Evolutionary conservation across 2,797 vertebrate species (phyloP), one percentile per base, ranked within the genome.

Genomic region (Melanogrammus aeglefinus): DNA sequence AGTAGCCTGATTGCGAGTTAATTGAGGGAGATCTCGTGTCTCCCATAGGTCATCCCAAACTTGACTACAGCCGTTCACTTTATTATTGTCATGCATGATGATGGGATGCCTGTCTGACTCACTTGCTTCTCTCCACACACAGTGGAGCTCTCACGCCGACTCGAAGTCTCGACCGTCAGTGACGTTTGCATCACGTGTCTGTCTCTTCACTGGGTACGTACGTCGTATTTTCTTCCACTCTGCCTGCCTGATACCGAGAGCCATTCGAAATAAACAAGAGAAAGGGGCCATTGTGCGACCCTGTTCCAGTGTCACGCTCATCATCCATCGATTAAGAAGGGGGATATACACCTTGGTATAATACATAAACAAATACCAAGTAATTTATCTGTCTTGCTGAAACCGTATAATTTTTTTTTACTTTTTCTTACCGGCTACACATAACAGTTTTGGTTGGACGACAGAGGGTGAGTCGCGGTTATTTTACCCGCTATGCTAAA

Each of bases 111-210:
- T 81, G 81, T 72, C 80, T 88, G 82, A 74, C 85, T 77, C 24
- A 14, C 72, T 33, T 2, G 36, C n/a, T 63, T 74, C 57, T 79
- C 82, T 83, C 81, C 76, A 21, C 38, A 21, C 38, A 3, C 86
- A 51, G 78, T 79, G 79, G 85, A 88, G 90, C 90, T 77, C 87
- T 90, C 91, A 92, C 92, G 91, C 88, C 90, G 92, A 92, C 88
- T 89, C 47, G 51, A 77, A 51, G 73, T 84, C 75, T 78, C 91
- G 86, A 92, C 88, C 89, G 92, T 89, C 91, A 86, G 91, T 95
- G 94, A 95, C 94, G 94, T 93, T 79, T 51, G 82, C 82, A 80
- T 93, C 94, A 95, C 94, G 93, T 95, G 94, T 86, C 85, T 89
- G 91, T 84, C 90, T 93, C 86, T 92, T 88, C 83, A 85, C 91